Conservation (phyloP, 2,113 vertebrate genomes). For the human region GRCh38 chr6:55578501-55579000, state of each 20-base stretch:
- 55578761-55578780: background rate
- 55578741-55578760: background rate
- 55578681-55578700: accelerated
- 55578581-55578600: background rate
- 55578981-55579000: conserved; percentile 89
- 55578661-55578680: background rate
- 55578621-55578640: background rate
- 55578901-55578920: background rate
- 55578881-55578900: background rate
- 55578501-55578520: background rate
- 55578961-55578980: conserved; percentile 78
- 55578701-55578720: background rate
- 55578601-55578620: background rate
- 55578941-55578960: conserved; percentile 78
- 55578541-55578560: background rate
- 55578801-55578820: background rate
- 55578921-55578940: background rate
- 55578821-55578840: background rate
- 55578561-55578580: background rate
- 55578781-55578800: background rate
- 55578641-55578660: background rate
- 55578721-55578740: background rate
- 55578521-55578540: background rate
- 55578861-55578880: background rate
- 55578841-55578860: background rate